phyloP scores from a whole-genome alignment of 2,888 invertebrate species.

The Caenorhabditis drosophilae region DNA sequence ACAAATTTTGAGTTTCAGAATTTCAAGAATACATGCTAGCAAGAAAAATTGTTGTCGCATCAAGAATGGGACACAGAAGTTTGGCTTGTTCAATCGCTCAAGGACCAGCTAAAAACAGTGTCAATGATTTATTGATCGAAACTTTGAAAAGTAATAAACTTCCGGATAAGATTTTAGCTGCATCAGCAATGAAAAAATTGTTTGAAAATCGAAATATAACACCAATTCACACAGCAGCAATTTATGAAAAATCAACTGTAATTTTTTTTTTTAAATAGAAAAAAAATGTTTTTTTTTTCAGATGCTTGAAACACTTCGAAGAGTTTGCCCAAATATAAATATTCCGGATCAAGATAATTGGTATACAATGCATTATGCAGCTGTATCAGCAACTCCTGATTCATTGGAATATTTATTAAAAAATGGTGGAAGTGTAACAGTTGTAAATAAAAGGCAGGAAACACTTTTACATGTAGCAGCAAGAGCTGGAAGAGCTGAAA shows the following conservation, averaged over 20 bases:
- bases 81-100: constrained; percentile 39
- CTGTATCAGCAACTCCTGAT: constrained; percentile 72
- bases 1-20: constrained; percentile 10
- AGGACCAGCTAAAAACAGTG: constrained; percentile 46
- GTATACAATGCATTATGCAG: constrained; percentile 73
- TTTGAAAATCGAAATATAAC: constrained; percentile 71
- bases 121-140: constrained; percentile 71
- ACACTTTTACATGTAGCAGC: constrained; percentile 58
- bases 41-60: constrained; percentile 25
- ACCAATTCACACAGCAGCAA: constrained; percentile 73
- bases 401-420: constrained; percentile 70
- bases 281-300: no score
- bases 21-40: constrained; percentile 21
- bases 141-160: constrained; percentile 66
- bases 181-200: constrained; percentile 70
- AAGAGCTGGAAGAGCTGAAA: constrained; percentile 47
- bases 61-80: constrained; percentile 31
- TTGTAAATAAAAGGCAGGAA: constrained; percentile 49
- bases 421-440: constrained; percentile 36
- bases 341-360: constrained; percentile 71
- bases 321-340: constrained; percentile 71
- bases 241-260: constrained; percentile 73
- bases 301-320: constrained; percentile 67
- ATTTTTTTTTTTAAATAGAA: no score
- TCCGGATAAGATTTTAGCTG: constrained; percentile 58